phyloP scores from a whole-genome alignment of 2,113 vertebrate genomes.

The Mormyrus iriodes region DNA sequence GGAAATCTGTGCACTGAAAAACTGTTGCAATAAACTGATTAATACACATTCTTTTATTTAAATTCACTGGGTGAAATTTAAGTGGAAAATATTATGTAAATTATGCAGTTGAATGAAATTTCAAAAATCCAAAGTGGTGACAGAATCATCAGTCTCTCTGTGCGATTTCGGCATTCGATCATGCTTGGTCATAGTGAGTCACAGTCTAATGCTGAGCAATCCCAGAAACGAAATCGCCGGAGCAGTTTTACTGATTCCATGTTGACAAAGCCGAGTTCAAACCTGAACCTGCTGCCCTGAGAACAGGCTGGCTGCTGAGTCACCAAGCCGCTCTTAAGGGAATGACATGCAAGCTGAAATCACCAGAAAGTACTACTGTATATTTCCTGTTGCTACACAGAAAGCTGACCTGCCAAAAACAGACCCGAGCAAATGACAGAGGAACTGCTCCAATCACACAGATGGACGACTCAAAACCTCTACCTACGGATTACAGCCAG shows the following conservation, averaged over 20 bases:
- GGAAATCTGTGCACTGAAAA: not conserved
- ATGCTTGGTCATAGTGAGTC: not conserved
- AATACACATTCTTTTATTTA: not conserved
- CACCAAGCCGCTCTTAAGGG: not conserved
- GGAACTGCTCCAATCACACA: constrained; percentile 63
- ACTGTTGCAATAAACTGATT: not conserved
- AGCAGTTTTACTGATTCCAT: not conserved
- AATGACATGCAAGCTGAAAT: not conserved
- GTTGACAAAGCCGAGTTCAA: not conserved
- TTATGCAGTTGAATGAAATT: not conserved
- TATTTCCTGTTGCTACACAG: not conserved
- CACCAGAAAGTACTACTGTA: not conserved
- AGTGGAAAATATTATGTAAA: not conserved
- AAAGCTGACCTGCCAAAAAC: constrained; percentile 10
- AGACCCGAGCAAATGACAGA: constrained; percentile 60
- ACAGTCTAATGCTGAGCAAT: not conserved
- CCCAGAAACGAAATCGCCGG: not conserved
- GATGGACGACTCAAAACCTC: constrained; percentile 52
- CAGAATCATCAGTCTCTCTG: not conserved
- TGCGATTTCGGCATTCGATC: not conserved
- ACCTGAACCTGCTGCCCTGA: not conserved
- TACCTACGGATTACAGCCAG: constrained; percentile 11
- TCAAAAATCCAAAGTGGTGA: not conserved
- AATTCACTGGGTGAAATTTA: not conserved
- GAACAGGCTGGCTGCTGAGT: not conserved